These are phyloP conservation scores for Todus mexicanus DNA, from an alignment of 2,797 vertebrate species.

Conservation along the genomic window DNA sequence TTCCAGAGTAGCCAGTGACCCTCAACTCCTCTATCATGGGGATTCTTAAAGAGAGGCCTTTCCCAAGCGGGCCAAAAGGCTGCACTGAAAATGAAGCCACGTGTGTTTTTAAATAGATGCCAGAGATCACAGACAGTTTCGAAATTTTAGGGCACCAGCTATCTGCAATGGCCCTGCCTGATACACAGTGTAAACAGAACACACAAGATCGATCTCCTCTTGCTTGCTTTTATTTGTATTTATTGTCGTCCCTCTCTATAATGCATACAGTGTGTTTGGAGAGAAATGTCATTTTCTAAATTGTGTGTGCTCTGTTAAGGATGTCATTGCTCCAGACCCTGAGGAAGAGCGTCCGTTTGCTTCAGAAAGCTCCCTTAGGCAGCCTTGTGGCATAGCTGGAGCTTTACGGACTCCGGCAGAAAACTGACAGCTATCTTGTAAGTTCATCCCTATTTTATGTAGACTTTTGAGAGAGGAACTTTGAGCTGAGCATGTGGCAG, in stretches of 20 bases:
- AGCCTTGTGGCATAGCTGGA: neutral
- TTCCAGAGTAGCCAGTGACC: neutral
- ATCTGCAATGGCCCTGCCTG: conserved; percentile 10
- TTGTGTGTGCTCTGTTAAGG: neutral
- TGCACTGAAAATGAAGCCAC: neutral
- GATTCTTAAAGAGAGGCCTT: neutral
- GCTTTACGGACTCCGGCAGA: neutral
- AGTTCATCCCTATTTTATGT: neutral
- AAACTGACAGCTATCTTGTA: neutral
- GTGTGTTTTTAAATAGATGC: neutral
- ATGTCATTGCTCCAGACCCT: neutral
- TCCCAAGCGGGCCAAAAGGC: neutral
- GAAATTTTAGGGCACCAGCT: neutral
- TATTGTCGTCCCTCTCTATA: neutral
- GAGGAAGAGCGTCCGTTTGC: neutral
- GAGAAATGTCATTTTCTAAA: neutral
- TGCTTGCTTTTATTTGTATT: neutral
- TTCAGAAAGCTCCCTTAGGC: neutral
- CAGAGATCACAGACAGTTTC: neutral
- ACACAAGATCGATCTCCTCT: neutral
- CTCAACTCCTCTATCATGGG: neutral
- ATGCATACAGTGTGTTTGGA: fast-evolving
- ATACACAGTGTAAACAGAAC: neutral
- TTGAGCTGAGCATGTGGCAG: neutral
- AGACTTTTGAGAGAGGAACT: neutral